Base-by-base conservation (phyloP, 2,888 invertebrate genomes). In the Drosophila acutilabella region DNA sequence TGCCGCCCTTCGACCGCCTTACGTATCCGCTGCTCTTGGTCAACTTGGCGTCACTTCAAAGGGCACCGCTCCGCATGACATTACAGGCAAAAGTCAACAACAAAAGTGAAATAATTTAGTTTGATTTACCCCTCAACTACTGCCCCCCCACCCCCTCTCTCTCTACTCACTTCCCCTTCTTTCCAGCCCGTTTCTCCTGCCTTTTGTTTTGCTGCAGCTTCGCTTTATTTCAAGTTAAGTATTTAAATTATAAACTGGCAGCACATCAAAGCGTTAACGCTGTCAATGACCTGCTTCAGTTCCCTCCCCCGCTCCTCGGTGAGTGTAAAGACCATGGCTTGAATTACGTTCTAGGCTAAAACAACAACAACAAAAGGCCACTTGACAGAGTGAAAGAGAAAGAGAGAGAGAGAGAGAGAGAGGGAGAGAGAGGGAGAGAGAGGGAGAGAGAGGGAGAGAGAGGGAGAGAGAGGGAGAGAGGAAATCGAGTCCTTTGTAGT, bases 171-270 rank as follows among this genome's bases (percentile, higher is more conserved):
- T n/a, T n/a, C n/a, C n/a, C n/a, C n/a, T n/a, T n/a, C 6, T 30
- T 10, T 7, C 3, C 8, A 23, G 16, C 20, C 1, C 26, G 14
- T 23, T n/a, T 33, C 18, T 26, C 38, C 1, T 4, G 11, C 36
- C 6, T 30, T 40, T 51, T 54, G 50, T 50, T 78, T 72, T 71
- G 23, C 45, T 74, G 64, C 61, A 54, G 18, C 54, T 62, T 60
- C 30, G 16, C 40, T 58, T n/a, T 67, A 65, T 64, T 78, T 23
- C 41, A 59, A 71, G 72, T 65, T 42, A 68, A 80, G 83, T 86
- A 83, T 83, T 83, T 83, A 83, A 83, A 83, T 83, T 74, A 86
- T 83, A 86, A 83, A 81, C 85, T 73, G 78, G 73, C 72, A 60
- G 59, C 77, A 79, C 86, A 83, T 84, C 83, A 84, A 84, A 84